Evolutionary conservation across 2,888 invertebrate species (phyloP), one percentile per base, ranked within the genome.

Genomic region (Clunio marinus): DNA sequence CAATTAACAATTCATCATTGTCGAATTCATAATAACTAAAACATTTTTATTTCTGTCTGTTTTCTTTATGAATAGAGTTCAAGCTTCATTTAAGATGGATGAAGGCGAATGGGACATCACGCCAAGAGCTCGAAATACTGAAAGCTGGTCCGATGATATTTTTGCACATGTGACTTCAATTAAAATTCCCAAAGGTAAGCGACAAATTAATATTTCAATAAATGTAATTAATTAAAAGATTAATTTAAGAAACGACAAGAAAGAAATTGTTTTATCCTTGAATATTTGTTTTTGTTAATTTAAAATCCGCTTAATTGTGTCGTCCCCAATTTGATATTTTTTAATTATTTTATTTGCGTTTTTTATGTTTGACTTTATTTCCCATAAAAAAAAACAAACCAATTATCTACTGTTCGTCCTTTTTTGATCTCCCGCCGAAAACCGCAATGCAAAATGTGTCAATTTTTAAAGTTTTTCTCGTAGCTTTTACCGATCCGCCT

Each of bases 121-220:
- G 27, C 59, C 32, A 24, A 57, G 68, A n/a, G 58, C 68, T 7
- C 58, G 59, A 22, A 68, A 68, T n/a, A 68, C 45, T 45, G 59
- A 68, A 17, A 59, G 68, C 27, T 68, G 68, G 68, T 58, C 68
- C 10, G 58, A 51, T 17, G 55, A 59, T 22, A 20, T 15, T 2
- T 41, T 32, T 22, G 10, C 35, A 22, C 2, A 17, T n/a, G 37
- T 45, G 20, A 8, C 22, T 20, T 10, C 45, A 20, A 28, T 68
- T 32, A 68, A 58, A 41, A 45, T 68, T 41, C 68, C 68, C 13
- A 68, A 68, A 59, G 59, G 68, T 67, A 37, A 51, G 51, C 17
- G 35, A 4, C 4, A n/a, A n/a, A n/a, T n/a, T n/a, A n/a, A n/a
- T n/a, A n/a, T n/a, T n/a, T n/a, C n/a, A n/a, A n/a, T n/a, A n/a